These are phyloP conservation scores for Boulengeromyrus knoepffleri DNA, from an alignment of 2,113 vertebrate species.

Conservation along the genomic window DNA sequence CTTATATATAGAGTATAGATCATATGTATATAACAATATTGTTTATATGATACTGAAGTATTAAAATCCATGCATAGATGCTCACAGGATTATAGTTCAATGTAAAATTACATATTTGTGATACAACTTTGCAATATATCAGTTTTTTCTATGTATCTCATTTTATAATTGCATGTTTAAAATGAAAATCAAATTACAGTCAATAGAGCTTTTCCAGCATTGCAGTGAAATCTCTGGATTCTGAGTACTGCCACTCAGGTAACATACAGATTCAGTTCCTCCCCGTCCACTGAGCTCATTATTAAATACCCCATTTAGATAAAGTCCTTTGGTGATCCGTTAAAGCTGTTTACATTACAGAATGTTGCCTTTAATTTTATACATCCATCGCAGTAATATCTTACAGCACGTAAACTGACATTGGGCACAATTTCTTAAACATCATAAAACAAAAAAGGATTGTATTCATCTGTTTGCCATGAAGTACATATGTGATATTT, in stretches of 20 bases:
- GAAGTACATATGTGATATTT: neutral
- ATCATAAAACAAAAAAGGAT: neutral
- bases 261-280: neutral
- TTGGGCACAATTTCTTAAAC: neutral
- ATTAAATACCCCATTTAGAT: neutral
- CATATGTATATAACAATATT: neutral
- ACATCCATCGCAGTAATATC: neutral
- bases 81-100: conserved; percentile 17
- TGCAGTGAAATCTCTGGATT: neutral
- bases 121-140: neutral
- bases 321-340: neutral
- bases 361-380: neutral
- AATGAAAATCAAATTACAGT: conserved; percentile 24
- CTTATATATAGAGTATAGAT: neutral
- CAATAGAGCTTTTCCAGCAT: neutral
- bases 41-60: neutral
- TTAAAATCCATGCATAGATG: neutral
- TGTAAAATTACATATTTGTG: neutral
- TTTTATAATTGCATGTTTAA: conserved; percentile 30
- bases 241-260: neutral
- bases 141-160: conserved; percentile 30
- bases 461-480: neutral
- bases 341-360: neutral
- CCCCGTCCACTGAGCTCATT: neutral
- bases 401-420: neutral